Evolutionary conservation across 2,113 vertebrate genomes (phyloP), one percentile per base, ranked within the genome.

Genomic region (Galeopterus variegatus): DNA sequence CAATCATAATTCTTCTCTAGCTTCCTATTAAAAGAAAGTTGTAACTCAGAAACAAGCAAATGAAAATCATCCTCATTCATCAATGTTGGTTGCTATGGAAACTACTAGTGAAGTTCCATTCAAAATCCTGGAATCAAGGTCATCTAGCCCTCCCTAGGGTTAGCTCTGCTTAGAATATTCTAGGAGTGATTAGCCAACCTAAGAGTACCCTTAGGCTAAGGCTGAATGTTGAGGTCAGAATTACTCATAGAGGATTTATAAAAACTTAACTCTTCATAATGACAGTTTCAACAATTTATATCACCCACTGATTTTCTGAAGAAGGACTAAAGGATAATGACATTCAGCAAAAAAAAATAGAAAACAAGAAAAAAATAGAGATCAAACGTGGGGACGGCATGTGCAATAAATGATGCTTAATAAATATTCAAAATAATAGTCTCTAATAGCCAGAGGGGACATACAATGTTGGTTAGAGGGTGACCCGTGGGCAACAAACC

Each of bases 1-100:
- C 60, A 89, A 83, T 91, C 58, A 58, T 54, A 87, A 90, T 93
- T 95, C 33, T 87, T 8, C 36, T 65, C 36, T 41, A 67, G 81
- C 36, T 97, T 96, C 84, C 64, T 93, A 64, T 86, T 86, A 93
- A 95, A 95, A 95, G 84, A 84, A 87, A 85, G 90, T 96, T 90
- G 64, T 84, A 90, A 95, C 87, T 89, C 48, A 84, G 65, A 91
- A 48, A 83, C 15, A 50, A 10, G n/a, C 41, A 91, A 75, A 94
- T 88, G 54, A 94, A 93, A 96, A 88, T 64, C 54, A 86, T 36
- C 52, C 62, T 95, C 54, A 95, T 93, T 96, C 76, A 92, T 84
- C 85, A 93, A 48, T 50, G 85, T 62, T 83, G 36, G 85, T 97
- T 96, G 54, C 94, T 91, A 87, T 98, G 64, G 94, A 87, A 97